These are phyloP conservation scores for Helobdella robusta DNA, from an alignment of 2,888 invertebrate genomes.

Conservation along the genomic window DNA sequence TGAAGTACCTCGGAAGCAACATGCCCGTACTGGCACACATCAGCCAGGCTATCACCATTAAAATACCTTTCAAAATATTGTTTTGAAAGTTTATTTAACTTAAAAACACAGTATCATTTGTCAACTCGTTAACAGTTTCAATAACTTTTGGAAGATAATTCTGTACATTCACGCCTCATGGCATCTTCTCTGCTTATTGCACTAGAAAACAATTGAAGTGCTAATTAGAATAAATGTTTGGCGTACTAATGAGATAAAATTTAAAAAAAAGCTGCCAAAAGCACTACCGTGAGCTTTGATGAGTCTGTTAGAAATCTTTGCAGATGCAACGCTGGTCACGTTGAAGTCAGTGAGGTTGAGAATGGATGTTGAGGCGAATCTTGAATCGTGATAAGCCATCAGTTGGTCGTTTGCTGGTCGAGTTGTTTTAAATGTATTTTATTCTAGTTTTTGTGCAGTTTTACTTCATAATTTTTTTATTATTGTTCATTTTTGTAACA, in stretches of 20 bases:
- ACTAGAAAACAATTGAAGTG: no score
- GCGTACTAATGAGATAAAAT: no score
- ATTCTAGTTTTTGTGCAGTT: no score
- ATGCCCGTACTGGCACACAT: constrained; percentile 12
- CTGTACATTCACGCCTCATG: no score
- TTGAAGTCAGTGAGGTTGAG: constrained; percentile 3
- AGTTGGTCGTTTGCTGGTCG: background rate
- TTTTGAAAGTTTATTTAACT: background rate
- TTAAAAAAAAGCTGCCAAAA: no score
- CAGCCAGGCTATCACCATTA: constrained; percentile 23
- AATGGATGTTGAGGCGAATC: background rate
- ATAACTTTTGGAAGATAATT: no score
- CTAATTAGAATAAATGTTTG: no score
- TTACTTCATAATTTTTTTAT: no score
- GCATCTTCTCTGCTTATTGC: no score
- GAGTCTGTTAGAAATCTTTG: background rate
- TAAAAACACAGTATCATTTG: no score
- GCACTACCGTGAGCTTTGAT: constrained; percentile 19
- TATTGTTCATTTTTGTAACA: no score
- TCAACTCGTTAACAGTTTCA: no score
- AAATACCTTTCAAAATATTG: constrained; percentile 8
- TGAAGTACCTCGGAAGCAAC: constrained; percentile 19
- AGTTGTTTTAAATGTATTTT: background rate
- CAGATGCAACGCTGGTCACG: background rate
- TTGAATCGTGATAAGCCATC: background rate